phyloP scores from a whole-genome alignment of 92 coral and sea anemone genomes.

The Metridium senile region DNA sequence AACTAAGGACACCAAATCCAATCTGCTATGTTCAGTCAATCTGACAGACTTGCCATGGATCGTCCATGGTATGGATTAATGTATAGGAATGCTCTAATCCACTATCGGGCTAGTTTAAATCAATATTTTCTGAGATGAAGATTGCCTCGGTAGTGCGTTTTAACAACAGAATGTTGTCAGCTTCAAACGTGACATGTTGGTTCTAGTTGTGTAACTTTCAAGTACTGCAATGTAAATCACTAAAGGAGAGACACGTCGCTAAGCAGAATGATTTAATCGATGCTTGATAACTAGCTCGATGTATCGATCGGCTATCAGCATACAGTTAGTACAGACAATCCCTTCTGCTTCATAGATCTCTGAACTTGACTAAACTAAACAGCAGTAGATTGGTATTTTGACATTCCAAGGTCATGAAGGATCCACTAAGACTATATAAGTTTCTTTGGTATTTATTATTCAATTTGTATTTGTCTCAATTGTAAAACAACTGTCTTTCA shows the following conservation, averaged over 20 bases:
- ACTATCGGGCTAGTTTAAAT: conserved; percentile 14
- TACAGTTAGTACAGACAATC: conserved; percentile 18
- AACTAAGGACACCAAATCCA: neutral
- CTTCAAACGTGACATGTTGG: conserved; percentile 15
- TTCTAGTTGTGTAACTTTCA: conserved; percentile 24
- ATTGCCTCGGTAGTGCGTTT: neutral
- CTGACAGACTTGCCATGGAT: conserved; percentile 5
- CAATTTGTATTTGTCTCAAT: too few relatives aligned
- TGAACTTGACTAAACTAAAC: neutral
- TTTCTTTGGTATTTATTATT: neutral
- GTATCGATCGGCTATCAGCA: neutral
- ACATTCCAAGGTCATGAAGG: neutral
- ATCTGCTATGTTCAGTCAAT: conserved; percentile 8
- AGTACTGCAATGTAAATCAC: conserved; percentile 17
- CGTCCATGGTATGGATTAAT: conserved; percentile 14
- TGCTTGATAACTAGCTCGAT: conserved; percentile 7
- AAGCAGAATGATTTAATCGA: neutral
- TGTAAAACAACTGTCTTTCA: too few relatives aligned
- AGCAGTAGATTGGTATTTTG: neutral
- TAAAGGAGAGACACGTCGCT: conserved; percentile 22
- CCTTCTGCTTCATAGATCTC: conserved; percentile 23
- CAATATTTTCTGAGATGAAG: neutral
- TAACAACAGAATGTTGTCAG: neutral
- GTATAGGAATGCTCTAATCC: conserved; percentile 19
- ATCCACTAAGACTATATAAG: neutral